These are phyloP conservation scores for Acromyrmex echinatior DNA, from an alignment of 1,140 invertebrate genomes.

Conservation along the genomic window DNA sequence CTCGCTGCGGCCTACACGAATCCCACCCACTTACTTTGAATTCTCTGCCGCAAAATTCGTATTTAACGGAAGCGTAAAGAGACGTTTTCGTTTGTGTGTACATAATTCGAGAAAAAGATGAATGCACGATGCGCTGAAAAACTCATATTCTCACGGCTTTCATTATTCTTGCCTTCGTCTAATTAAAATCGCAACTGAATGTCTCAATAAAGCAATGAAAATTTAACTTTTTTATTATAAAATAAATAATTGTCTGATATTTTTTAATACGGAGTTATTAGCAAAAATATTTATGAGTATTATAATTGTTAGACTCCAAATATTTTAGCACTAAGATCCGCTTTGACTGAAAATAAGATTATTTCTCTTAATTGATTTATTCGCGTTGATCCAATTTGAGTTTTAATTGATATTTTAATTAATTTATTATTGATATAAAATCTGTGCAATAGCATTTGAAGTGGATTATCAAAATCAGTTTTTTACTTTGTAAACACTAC, in stretches of 20 bases:
- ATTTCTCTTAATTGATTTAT: too few relatives aligned
- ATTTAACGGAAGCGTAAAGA: slow-evolving; percentile 37
- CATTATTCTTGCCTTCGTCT: neutral
- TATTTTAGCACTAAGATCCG: too few relatives aligned
- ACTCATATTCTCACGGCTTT: slow-evolving; percentile 21
- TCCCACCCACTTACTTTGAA: slow-evolving; percentile 49
- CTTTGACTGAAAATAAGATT: too few relatives aligned
- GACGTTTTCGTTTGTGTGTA: neutral
- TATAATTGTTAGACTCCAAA: too few relatives aligned
- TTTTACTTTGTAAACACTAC: neutral
- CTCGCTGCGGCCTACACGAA: slow-evolving; percentile 58
- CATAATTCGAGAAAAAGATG: slow-evolving; percentile 9
- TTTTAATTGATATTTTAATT: too few relatives aligned
- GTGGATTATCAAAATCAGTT: neutral
- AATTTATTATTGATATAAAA: neutral
- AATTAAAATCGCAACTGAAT: neutral
- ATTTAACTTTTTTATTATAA: neutral
- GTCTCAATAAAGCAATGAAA: neutral
- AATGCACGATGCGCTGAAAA: neutral
- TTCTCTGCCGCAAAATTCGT: slow-evolving; percentile 18
- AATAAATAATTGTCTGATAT: neutral
- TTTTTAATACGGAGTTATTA: neutral
- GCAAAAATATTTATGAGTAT: neutral
- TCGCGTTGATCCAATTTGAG: too few relatives aligned
- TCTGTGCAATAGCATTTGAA: neutral